Evolutionary conservation across 2,797 vertebrate species (phyloP), one percentile per base, ranked within the genome.

Genomic region (Xiphorhynchus erythropygius): DNA sequence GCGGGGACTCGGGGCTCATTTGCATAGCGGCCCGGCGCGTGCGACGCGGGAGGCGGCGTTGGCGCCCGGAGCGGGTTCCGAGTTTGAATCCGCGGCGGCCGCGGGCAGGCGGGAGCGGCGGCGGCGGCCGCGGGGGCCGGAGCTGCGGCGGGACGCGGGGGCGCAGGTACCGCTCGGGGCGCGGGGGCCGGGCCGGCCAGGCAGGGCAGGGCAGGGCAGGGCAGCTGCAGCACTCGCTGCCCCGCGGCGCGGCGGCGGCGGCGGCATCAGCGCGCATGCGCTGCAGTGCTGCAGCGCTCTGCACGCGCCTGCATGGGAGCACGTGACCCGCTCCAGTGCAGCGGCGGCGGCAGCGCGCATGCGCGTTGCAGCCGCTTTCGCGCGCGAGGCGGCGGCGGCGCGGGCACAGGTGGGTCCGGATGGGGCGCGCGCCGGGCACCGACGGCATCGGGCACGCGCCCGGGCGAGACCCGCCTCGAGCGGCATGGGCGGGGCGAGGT

Each of bases 21-120:
- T 98, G 98, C 98, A 98, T 98, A 98, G 98, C 97, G 97, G 98
- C 97, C 96, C 65, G 82, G 81, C 97, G 97, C 92, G 96, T 97
- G 97, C 92, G 94, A 49, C 70, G 24, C 15, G 33, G 63, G 75
- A 80, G 91, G 92, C 8, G 56, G 87, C 2, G 47, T n/a, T 41
- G 53, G 90, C 12, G 79, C 69, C 55, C 12, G 83, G 89, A 97
- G 96, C 69, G 96, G 92, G 94, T 95, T 97, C 53, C 89, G 93
- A 94, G 96, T 97, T 98, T 97, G 96, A 98, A 97, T 96, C 97
- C 64, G 11, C 87, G 80, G 42, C 42, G 42, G 42, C 42, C 42
- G 97, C 96, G 53, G 65, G 42, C 8, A 41, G 28, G 56, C 46
- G 53, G 65, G 18, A 84, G 96, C 65, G 1, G 59, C 75, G 24